phyloP scores from a whole-genome alignment of 2,113 vertebrate genomes.

The Acrocephalus kingi region DNA sequence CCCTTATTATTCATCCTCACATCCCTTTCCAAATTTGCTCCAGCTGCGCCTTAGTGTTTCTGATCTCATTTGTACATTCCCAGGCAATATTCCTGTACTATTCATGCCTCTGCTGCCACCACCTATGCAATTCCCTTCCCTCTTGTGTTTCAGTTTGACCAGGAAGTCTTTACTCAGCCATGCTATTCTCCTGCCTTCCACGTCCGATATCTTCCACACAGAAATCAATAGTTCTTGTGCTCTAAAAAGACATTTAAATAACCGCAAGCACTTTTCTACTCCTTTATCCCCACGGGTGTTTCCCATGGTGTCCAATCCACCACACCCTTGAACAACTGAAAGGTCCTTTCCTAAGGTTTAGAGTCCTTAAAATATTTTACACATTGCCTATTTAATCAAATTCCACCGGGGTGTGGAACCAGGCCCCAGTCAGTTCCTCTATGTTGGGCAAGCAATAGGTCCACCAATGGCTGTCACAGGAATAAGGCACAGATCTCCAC shows the following conservation, averaged over 20 bases:
- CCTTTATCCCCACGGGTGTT: neutral
- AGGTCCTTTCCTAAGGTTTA: neutral
- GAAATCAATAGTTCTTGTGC: neutral
- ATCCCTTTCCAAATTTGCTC: neutral
- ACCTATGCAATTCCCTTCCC: neutral
- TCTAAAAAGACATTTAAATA: neutral
- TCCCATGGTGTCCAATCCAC: neutral
- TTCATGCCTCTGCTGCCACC: neutral
- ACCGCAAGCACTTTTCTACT: neutral
- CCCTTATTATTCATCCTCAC: neutral
- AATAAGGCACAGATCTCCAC: neutral
- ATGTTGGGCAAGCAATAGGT: neutral
- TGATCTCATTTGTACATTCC: neutral
- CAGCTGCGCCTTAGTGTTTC: neutral
- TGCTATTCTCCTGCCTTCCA: neutral
- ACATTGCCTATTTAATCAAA: neutral
- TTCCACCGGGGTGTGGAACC: neutral
- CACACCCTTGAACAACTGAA: neutral
- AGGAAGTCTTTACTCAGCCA: neutral
- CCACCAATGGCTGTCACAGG: neutral
- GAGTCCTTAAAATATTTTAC: neutral
- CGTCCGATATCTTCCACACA: fast-evolving
- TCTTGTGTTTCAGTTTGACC: neutral
- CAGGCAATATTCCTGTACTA: neutral
- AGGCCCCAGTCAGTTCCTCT: neutral